These are phyloP conservation scores for Eurytoma californica DNA, from an alignment of 2,888 invertebrate species.

Conservation along the genomic window DNA sequence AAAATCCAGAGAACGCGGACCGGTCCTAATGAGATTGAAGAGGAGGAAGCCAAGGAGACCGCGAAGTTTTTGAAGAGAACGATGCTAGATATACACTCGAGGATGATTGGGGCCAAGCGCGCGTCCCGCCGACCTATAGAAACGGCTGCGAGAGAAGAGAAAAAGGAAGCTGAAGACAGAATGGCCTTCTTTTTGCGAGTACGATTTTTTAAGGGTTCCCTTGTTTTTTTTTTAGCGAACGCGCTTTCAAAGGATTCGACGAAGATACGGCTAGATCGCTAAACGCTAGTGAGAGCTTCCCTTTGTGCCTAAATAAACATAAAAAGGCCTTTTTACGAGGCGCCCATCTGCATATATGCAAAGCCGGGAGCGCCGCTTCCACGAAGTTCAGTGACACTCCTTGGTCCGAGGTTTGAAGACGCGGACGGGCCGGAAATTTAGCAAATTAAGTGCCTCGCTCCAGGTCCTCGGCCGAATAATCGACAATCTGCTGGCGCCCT, in stretches of 20 bases:
- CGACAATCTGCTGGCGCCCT: no score
- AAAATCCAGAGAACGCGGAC: background rate
- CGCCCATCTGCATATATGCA: background rate
- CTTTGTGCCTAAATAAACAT: background rate
- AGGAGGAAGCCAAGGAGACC: background rate
- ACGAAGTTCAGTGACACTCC: background rate
- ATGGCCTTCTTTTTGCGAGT: background rate
- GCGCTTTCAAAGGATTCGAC: background rate
- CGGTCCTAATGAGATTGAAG: no score
- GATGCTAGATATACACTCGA: no score
- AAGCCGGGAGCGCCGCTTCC: background rate
- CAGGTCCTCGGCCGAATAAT: background rate
- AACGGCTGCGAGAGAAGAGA: background rate
- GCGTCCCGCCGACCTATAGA: no score
- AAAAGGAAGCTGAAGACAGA: background rate
- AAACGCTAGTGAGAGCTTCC: background rate
- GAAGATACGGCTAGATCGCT: conserved; percentile 10
- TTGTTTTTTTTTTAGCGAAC: background rate
- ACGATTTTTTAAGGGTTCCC: background rate
- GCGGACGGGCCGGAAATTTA: background rate
- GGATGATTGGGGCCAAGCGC: background rate
- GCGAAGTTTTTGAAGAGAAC: conserved; percentile 13
- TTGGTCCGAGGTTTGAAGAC: background rate
- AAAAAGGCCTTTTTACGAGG: conserved; percentile 7
- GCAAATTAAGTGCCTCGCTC: background rate